Base-by-base conservation (phyloP, 2,113 vertebrate genomes). In the Callocephalon fimbriatum region DNA sequence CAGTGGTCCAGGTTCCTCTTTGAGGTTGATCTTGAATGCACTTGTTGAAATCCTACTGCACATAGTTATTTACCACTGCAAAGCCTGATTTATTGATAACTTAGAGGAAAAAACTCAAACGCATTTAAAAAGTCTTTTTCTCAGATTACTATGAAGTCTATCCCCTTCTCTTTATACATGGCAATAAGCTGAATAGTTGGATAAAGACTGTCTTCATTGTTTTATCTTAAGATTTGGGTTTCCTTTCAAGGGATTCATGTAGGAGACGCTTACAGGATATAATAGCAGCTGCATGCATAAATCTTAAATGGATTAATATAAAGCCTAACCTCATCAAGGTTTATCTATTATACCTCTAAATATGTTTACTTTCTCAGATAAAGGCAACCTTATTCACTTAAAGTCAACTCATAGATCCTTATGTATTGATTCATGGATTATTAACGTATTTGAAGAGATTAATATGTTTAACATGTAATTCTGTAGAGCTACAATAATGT, bases 391-490 rank as follows among this genome's bases (percentile, higher is more conserved):
- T 84, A 54, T 67, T 87, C 56, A 26, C 47, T 95, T 74, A 93
- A 92, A 94, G 80, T 93, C 68, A 92, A 71, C 47, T 74, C 7
- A 7, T 38, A 84, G 72, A 74, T 81, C 44, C 38, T 75, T 56
- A 63, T 12, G 6, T 84, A 87, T 95, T 92, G 79, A 87, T 96
- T 93, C 35, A 78, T 35, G 35, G 32, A 87, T 87, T 97, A 93
- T 93, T 94, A 94, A n/a, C 32, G 42, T 91, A 93, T 93, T 91
- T 96, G 51, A 85, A 92, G 56, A 78, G 47, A 74, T 84, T 89
- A 93, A 68, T 92, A 76, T 17, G 29, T 80, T 94, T 84, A 74
- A 95, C 37, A 22, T 53, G 26, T 38, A 90, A 48, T 54, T 56
- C 44, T 47, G 50, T 59, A 67, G 23, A 77, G 19, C 35, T 80